Conservation (phyloP, 2,113 vertebrate genomes). For the Rhinoptilus africanus region DNA sequence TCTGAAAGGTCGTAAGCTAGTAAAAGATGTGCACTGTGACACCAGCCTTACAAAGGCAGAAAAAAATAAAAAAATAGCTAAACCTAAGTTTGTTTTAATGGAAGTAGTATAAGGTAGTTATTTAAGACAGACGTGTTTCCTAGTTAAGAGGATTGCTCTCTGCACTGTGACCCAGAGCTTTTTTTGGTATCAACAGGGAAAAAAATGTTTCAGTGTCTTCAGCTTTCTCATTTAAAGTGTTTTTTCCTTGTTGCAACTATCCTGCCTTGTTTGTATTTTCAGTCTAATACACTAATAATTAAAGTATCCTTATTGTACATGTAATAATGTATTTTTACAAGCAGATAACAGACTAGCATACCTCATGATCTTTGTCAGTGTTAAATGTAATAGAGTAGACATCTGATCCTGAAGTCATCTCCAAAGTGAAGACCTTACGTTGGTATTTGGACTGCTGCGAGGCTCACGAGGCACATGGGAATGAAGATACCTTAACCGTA, state of each 20-base stretch:
- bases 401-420: not conserved
- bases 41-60: not conserved
- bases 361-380: conserved; percentile 20
- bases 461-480: not conserved
- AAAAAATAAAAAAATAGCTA: not conserved
- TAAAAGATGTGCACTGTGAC: not conserved
- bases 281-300: conserved; percentile 55
- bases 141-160: not conserved
- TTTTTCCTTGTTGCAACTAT: not conserved
- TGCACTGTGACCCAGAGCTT: not conserved
- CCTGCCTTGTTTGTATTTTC: conserved; percentile 18
- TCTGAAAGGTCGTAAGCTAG: not conserved
- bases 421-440: not conserved
- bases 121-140: not conserved
- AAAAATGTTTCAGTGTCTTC: conserved; percentile 1
- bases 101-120: not conserved
- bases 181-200: not conserved
- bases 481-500: not conserved
- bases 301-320: not conserved
- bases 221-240: not conserved
- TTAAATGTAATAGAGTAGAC: not conserved
- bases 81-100: not conserved
- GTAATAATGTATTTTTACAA: conserved; percentile 20
- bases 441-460: not conserved
- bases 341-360: conserved; percentile 9